A percentile compares a stretch with the other conserved stretches of the same genome.
Conservation (phyloP, 2,797 vertebrate species). For the Brotula barbata region DNA sequence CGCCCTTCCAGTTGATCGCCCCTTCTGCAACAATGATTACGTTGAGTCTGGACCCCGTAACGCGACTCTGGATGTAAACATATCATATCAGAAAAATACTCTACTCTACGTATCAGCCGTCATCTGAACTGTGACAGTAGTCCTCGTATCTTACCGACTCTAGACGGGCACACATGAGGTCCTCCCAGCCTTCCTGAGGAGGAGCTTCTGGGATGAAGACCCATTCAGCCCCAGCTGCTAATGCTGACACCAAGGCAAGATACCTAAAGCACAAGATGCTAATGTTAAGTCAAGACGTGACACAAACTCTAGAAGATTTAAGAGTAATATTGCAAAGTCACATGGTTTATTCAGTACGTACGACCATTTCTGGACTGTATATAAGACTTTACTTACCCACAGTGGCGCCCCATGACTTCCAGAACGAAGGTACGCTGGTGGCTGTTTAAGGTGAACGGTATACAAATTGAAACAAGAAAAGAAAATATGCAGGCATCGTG, state of each 20-base stretch:
- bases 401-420: constrained; percentile 97
- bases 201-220: constrained; percentile 95
- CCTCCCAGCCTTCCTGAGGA: constrained; percentile 91
- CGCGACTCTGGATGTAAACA: constrained; percentile 82
- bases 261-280: constrained; percentile 76
- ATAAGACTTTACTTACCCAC: constrained; percentile 84
- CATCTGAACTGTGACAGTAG: no score
- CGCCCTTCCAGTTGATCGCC: constrained; percentile 84
- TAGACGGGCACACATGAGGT: constrained; percentile 88
- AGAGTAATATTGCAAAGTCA: no score
- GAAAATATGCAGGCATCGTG: not conserved
- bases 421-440: constrained; percentile 95
- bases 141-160: constrained; percentile 78
- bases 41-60: constrained; percentile 90
- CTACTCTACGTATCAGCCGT: no score
- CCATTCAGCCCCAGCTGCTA: constrained; percentile 96
- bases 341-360: constrained; percentile 3
- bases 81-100: no score
- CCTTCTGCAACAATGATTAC: constrained; percentile 95
- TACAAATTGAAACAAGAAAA: not conserved
- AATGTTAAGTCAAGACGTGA: no score
- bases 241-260: constrained; percentile 90
- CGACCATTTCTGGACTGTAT: no score
- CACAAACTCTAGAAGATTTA: not conserved
- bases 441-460: constrained; percentile 68